Evolutionary conservation across 2,888 invertebrate genomes (phyloP).

Genomic region (Tipula confusa): DNA sequence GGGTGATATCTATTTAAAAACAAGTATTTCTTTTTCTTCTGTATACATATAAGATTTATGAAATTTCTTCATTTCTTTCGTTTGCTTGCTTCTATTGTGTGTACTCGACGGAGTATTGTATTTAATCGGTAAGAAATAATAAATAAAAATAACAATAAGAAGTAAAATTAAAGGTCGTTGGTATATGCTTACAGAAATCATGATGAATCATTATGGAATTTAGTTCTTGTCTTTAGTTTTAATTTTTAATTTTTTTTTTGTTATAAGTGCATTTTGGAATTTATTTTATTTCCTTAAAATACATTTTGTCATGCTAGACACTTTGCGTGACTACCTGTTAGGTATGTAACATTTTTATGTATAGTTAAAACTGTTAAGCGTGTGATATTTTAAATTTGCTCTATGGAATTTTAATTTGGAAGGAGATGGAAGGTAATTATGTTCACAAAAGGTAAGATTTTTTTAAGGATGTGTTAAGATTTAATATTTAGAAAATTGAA

Average conservation of each 20-base stretch:
- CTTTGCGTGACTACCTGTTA: background rate
- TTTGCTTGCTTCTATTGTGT: constrained; percentile 1
- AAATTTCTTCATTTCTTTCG: background rate
- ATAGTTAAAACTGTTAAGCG: too few relatives aligned
- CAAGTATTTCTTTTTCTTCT: constrained; percentile 25
- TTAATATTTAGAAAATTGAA: too few relatives aligned
- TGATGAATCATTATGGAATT: constrained; percentile 14
- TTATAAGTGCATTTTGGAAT: background rate
- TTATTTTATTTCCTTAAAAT: background rate
- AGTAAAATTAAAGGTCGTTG: constrained; percentile 25
- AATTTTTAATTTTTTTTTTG: background rate
- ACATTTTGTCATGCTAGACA: background rate
- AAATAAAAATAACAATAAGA: background rate
- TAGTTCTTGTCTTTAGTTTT: background rate
- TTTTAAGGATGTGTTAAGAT: too few relatives aligned
- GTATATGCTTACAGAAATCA: background rate
- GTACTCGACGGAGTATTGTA: too few relatives aligned
- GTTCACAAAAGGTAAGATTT: too few relatives aligned
- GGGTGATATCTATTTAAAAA: background rate
- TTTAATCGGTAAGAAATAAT: constrained; percentile 16
- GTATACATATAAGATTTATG: constrained; percentile 12
- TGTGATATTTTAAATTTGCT: too few relatives aligned
- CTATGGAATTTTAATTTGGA: too few relatives aligned
- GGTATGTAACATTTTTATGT: too few relatives aligned
- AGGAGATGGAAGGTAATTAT: too few relatives aligned